Evolutionary conservation across 2,888 invertebrate genomes (phyloP), one percentile per base, ranked within the genome.

Genomic region (Idaea aversata): DNA sequence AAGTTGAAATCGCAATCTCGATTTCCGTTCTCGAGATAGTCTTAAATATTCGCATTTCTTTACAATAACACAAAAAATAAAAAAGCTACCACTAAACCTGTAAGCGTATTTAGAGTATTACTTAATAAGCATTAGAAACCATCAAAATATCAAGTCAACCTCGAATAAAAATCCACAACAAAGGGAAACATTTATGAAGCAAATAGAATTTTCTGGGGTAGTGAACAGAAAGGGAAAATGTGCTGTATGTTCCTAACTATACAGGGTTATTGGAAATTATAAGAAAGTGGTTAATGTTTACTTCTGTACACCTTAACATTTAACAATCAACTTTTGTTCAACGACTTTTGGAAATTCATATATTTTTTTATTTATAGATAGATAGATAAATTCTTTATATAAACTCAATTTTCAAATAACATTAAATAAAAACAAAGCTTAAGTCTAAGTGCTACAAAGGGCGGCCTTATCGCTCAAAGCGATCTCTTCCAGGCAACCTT

Each of bases 161-260:
- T 68, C 61, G 62, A 61, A 67, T 62, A 62, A 64, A 66, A 64
- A 66, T 62, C 66, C 65, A 63, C 61, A 65, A 62, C 59, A 66
- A 63, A 65, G 65, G 63, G 59, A 70, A 68, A 67, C 67, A 65
- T 67, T 69, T 62, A 57, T 59, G 63, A 59, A 65, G 63, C 63
- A 68, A 68, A 70, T 65, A 67, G 64, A 67, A 67, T 70, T 68
- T 70, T 66, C 68, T 66, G 63, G 63, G 65, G 63, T 57, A 58
- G 38, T 66, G 67, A 63, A 63, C 64, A 70, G 58, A 15, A 5
- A 34, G 35, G 10, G 57, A 59, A 15, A 57, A 13, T 25, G 62
- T 61, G 5, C 63, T 25, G 25, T 4, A 60, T 63, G 47, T 63
- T 63, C 63, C 25, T 25, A 25, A 25, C 25, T 25, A 25, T 25